Evolutionary conservation across 2,797 vertebrate genomes (phyloP), one percentile per base, ranked within the genome.

Genomic region (Enteromius argenteus): DNA sequence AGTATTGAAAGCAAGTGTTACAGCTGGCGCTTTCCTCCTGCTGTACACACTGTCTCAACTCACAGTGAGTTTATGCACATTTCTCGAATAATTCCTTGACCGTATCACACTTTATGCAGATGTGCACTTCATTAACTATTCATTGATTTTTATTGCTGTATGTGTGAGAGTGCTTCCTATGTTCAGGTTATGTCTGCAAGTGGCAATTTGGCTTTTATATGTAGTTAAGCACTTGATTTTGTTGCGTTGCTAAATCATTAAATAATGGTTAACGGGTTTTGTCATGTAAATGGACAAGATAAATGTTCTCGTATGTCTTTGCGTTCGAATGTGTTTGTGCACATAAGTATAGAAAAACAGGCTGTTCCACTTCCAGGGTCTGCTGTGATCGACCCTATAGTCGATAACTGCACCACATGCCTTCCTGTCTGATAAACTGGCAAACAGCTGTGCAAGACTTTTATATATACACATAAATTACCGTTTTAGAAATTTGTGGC

Each of bases 41-140:
- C 90, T 95, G 35, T 94, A 95, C 56, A 88, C 87, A 49, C 2
- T 93, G 76, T 94, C 94, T 83, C 94, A 95, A 87, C 86, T 95
- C 90, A 92, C 86, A 89, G 95, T 95, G 90, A 19, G 94, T 93
- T 51, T 71, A 37, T 86, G 74, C 32, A 74, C 32, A 67, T 19
- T 66, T 82, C 58, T 79, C 19, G 44, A 60, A 39, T 77, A 14
- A n/a, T 21, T 73, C 10, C 71, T 75, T 56, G 35, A 56, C 42
- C 10, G 10, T 42, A 23, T 39, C 73, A 37, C 73, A 37, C 30
- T 56, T 56, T 75, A 37, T 58, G 19, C 46, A 35, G 46, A 32
- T 51, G 46, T 21, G 27, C 32, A 75, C 72, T 37, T 19, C 30
- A n/a, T 37, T 75, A 32, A 75, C 21, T 15, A 27, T 49, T 30